Percentiles rank a stretch among this genome's conserved stretches.
Evolutionary conservation across 2,113 vertebrate genomes (phyloP).

Genomic region (Andinoacara biseriatus): DNA sequence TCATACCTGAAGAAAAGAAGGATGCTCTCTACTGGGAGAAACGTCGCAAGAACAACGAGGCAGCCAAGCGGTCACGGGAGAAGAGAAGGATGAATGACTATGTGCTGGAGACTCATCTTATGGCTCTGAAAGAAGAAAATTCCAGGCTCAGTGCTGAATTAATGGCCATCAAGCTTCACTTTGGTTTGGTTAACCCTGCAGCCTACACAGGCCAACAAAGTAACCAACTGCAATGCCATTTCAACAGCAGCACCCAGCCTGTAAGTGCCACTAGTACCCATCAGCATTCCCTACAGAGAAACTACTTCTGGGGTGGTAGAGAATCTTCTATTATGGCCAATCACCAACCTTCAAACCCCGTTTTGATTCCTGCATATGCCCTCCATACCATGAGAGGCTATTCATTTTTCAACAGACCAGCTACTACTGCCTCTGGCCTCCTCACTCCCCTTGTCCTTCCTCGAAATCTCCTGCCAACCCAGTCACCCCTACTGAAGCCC

Average conservation of each 20-base stretch:
- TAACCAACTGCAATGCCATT: constrained; percentile 51
- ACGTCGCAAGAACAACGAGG: constrained; percentile 90
- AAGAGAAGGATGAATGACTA: constrained; percentile 85
- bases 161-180: constrained; percentile 81
- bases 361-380: constrained; percentile 66
- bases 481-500: constrained; percentile 49
- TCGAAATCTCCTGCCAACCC: constrained; percentile 54
- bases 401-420: constrained; percentile 64
- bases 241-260: constrained; percentile 18
- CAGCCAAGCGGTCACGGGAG: constrained; percentile 90
- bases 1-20: constrained; percentile 91
- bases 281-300: constrained; percentile 42
- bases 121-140: constrained; percentile 86
- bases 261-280: background rate
- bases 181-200: constrained; percentile 73
- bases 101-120: constrained; percentile 83
- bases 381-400: constrained; percentile 70
- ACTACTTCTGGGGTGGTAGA: constrained; percentile 51
- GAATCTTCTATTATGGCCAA: constrained; percentile 36
- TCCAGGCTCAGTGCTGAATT: constrained; percentile 83
- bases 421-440: constrained; percentile 45
- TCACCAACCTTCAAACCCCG: constrained; percentile 37
- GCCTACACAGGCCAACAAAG: constrained; percentile 58
- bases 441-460: constrained; percentile 59
- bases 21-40: constrained; percentile 93